Evolutionary conservation across 2,888 invertebrate species (phyloP).

Genomic region (Leucozona laternaria): DNA sequence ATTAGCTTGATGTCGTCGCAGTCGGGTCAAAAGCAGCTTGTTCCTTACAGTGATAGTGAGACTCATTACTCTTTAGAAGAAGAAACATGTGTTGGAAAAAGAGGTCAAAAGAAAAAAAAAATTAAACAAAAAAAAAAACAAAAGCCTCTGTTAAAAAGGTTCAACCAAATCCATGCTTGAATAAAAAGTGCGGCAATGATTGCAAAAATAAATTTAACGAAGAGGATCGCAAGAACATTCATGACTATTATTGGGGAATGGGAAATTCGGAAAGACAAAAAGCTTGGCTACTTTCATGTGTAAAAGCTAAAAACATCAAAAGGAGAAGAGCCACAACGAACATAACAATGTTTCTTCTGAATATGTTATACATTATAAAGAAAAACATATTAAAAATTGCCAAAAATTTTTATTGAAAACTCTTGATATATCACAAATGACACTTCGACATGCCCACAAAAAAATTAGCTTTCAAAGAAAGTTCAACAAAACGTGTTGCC

Average conservation of each 20-base stretch:
- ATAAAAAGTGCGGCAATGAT: neutral
- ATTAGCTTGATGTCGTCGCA: too few species aligned
- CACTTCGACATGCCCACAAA: neutral
- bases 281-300: neutral
- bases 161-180: too few species aligned
- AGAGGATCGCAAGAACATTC: neutral
- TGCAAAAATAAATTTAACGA: neutral
- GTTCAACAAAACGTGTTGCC: neutral
- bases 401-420: neutral
- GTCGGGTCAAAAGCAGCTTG: too few species aligned
- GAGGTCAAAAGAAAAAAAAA: too few species aligned
- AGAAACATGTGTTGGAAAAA: too few species aligned
- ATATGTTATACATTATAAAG: neutral
- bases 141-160: too few species aligned
- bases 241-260: neutral
- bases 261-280: neutral
- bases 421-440: neutral
- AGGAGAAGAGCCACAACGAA: neutral
- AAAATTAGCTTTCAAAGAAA: neutral
- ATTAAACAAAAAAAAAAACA: too few species aligned
- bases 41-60: too few species aligned
- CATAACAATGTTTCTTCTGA: neutral
- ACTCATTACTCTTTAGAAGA: too few species aligned
- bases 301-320: neutral
- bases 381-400: neutral